Base-by-base conservation (phyloP, 2,888 invertebrate species). In the Lycia hirtaria region DNA sequence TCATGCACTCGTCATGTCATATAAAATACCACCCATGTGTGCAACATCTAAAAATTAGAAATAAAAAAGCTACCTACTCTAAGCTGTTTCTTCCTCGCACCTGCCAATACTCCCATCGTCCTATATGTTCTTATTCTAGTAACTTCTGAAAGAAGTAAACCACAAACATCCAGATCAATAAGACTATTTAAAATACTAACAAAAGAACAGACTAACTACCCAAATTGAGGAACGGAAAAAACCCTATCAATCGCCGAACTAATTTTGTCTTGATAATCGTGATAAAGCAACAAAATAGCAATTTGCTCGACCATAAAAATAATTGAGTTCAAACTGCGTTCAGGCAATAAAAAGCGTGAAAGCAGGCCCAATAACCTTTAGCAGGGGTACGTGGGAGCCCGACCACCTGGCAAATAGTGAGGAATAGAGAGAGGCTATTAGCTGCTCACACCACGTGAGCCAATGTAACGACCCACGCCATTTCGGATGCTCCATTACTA, bases 241-340 rank as follows among this genome's bases (percentile, higher is more conserved):
- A 76, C 70, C 67, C 86, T 84, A 87, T 87, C 87, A 88, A 87
- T 87, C 79, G 78, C 78, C 69, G 74, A 88, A 85, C 88, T 87
- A 89, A 89, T 89, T 88, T 83, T 76, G 81, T 82, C 85, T 78
- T 85, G 84, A 89, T 90, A 88, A 90, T 90, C 87, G 77, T 89
- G 90, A 90, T 89, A 88, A 83, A 83, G 90, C 91, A 92, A 89
- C 90, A 89, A 92, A 88, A 90, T 88, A 90, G 91, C 88, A 90
- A 92, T 91, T 92, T 88, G 78, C 83, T 75, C 85, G 76, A 83
- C 87, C 90, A 88, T 91, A 91, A 92, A 92, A 90, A 90, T 92
- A 91, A 91, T 92, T 91, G 90, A 90, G 91, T 91, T 89, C 88
- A 90, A 91, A 91, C 88, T 88, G 87, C 87, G 89, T 89, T 87